Percentiles rank a stretch among this genome's conserved stretches.
Evolutionary conservation across 2,113 vertebrate genomes (phyloP).

Genomic region (Rostratula benghalensis): DNA sequence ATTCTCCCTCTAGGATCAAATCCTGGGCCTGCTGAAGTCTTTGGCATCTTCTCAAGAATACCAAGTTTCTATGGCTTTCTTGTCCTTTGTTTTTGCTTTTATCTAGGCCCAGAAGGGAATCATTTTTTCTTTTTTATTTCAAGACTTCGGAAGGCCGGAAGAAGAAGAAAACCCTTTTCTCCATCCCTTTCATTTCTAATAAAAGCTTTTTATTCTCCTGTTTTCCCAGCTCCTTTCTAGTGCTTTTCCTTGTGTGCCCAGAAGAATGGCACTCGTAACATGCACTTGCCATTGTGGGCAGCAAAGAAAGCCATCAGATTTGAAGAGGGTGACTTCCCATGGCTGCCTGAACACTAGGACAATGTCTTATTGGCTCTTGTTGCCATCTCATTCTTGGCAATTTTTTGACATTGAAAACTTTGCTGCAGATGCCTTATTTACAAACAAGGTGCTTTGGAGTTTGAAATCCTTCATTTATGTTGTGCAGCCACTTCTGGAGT

Average conservation of each 20-base stretch:
- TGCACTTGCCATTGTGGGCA: fast-evolving
- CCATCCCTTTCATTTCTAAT: neutral
- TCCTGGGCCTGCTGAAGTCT: neutral
- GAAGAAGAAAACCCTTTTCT: neutral
- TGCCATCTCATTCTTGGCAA: neutral
- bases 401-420: constrained; percentile 9
- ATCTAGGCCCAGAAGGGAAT: neutral
- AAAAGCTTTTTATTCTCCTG: neutral
- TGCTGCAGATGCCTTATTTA: neutral
- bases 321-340: neutral
- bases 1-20: neutral
- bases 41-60: neutral
- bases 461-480: neutral
- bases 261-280: neutral
- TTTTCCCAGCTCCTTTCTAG: neutral
- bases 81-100: neutral
- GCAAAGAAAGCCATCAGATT: neutral
- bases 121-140: neutral
- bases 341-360: neutral
- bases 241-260: neutral
- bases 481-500: neutral
- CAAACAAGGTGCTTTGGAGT: neutral
- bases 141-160: neutral
- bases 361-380: neutral
- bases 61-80: neutral